Percentiles rank a stretch among this genome's conserved stretches.
These are phyloP conservation scores for Drosophila pectinifera DNA, from an alignment of 1,140 invertebrate species.

Conservation along the genomic window DNA sequence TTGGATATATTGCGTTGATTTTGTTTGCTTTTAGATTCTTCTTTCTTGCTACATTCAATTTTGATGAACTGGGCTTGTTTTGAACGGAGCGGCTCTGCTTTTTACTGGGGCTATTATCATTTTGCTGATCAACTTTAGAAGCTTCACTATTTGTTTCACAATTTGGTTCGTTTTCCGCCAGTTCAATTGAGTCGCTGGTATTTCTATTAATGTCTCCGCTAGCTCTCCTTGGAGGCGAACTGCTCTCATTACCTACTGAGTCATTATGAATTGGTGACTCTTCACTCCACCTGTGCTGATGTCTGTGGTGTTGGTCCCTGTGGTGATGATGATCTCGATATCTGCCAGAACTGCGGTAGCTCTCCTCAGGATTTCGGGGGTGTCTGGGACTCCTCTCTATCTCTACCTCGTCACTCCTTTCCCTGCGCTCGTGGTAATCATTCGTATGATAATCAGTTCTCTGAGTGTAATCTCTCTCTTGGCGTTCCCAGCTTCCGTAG, in stretches of 20 bases:
- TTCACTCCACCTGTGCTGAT: background rate
- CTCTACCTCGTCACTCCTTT: background rate
- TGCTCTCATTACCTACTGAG: background rate
- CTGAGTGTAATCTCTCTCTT: slow-evolving; percentile 30
- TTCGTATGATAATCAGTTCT: slow-evolving; percentile 29
- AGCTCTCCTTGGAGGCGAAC: background rate
- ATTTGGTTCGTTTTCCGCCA: slow-evolving; percentile 1
- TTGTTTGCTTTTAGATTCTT: background rate
- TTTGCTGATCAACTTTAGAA: slow-evolving; percentile 4
- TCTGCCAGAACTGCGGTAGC: background rate
- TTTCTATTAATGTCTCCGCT: too few relatives aligned
- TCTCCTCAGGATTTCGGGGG: background rate
- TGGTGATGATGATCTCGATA: slow-evolving; percentile 5
- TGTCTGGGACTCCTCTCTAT: slow-evolving; percentile 1
- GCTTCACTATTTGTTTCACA: slow-evolving; percentile 2
- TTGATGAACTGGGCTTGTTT: background rate
- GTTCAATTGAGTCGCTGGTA: background rate
- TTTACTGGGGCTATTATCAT: background rate
- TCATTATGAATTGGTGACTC: background rate
- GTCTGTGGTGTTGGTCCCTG: slow-evolving; percentile 13
- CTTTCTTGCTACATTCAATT: background rate
- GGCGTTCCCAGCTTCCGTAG: slow-evolving; percentile 14
- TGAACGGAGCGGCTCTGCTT: background rate
- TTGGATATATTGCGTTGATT: background rate
- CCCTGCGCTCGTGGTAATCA: background rate